phyloP scores from a whole-genome alignment of 2,888 invertebrate species.

The Macaria notata region DNA sequence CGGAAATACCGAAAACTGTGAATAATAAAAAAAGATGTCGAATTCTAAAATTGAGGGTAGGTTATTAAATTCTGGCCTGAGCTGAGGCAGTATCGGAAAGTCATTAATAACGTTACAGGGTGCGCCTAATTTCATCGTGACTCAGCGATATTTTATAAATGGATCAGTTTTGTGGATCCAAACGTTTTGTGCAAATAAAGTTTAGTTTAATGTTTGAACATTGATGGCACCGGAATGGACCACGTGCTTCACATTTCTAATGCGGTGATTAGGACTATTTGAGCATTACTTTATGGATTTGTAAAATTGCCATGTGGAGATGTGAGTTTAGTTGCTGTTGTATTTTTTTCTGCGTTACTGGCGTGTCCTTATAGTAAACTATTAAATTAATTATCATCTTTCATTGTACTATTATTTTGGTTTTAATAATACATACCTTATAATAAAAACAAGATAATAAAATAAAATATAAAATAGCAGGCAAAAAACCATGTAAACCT shows the following conservation, averaged over 20 bases:
- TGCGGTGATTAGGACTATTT: conserved; percentile 1
- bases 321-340: too few species aligned
- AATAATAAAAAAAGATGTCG: conserved; percentile 49
- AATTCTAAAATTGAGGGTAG: conserved; percentile 52
- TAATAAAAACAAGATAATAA: too few species aligned
- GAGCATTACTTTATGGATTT: not conserved
- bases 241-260: conserved; percentile 20
- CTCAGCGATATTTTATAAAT: conserved; percentile 61
- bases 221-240: conserved; percentile 18
- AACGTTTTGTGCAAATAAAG: conserved; percentile 39
- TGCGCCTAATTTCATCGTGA: conserved; percentile 71
- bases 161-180: conserved; percentile 54
- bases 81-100: conserved; percentile 71
- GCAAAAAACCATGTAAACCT: too few species aligned
- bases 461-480: too few species aligned
- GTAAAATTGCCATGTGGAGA: not conserved
- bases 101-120: conserved; percentile 75
- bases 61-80: conserved; percentile 60
- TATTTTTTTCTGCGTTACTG: too few species aligned
- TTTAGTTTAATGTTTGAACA: conserved; percentile 25
- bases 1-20: conserved; percentile 30
- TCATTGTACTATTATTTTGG: too few species aligned
- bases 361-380: too few species aligned
- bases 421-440: too few species aligned
- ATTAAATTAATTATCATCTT: too few species aligned